These are phyloP conservation scores for Sebastes trivittatus DNA, from an alignment of 2,797 vertebrate genomes.

Conservation along the genomic window DNA sequence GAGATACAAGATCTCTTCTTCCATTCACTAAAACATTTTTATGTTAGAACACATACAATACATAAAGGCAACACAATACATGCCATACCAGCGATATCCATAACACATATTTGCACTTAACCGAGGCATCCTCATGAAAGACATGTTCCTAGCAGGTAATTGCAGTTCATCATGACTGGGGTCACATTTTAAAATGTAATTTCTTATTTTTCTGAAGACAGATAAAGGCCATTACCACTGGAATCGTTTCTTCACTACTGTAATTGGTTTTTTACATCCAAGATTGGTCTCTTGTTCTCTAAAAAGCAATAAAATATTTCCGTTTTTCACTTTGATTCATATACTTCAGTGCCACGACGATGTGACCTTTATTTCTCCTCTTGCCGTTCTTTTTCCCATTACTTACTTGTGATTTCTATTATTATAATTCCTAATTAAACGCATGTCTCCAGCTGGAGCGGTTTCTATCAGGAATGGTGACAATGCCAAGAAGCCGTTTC, in stretches of 20 bases:
- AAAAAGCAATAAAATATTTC: conserved; percentile 28
- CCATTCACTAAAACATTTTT: neutral
- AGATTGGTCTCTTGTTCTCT: conserved; percentile 48
- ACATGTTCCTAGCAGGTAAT: conserved; percentile 19
- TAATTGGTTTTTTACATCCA: conserved; percentile 60
- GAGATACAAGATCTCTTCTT: neutral
- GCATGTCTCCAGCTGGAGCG: conserved; percentile 24
- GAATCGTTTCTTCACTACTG: conserved; percentile 22
- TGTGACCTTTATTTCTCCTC: conserved; percentile 50
- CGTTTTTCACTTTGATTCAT: conserved; percentile 47
- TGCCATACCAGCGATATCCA: neutral
- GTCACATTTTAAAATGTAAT: conserved; percentile 47
- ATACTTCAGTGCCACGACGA: conserved; percentile 19
- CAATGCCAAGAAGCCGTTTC: conserved; percentile 42
- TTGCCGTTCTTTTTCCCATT: conserved; percentile 14
- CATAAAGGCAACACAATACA: neutral
- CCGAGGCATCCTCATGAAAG: neutral
- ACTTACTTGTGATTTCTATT: conserved; percentile 43
- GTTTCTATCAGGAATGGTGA: conserved; percentile 49
- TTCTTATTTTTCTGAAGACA: conserved; percentile 45
- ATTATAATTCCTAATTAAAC: conserved; percentile 57
- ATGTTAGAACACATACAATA: neutral
- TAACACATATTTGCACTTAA: neutral
- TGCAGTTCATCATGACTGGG: conserved; percentile 15
- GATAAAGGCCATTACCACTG: conserved; percentile 48